Conservation (phyloP, 1,140 invertebrate genomes). For the Scaptomyza hsui region DNA sequence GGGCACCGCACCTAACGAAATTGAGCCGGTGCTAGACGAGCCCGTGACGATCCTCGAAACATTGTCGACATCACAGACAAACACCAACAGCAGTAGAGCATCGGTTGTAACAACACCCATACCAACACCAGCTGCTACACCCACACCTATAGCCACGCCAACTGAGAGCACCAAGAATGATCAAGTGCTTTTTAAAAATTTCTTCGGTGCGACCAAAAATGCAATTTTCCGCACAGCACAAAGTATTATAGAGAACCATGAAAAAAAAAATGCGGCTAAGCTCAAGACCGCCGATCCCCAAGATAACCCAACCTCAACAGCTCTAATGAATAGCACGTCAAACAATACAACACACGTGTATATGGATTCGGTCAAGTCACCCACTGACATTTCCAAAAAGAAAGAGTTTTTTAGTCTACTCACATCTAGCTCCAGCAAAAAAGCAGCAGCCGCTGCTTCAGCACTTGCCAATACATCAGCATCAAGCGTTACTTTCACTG, state of each 20-base stretch:
- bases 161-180: constrained; percentile 74
- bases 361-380: constrained; percentile 72
- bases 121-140: constrained; percentile 35
- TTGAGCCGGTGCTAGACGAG: constrained; percentile 39
- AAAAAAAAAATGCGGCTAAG: constrained; percentile 83
- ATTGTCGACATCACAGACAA: constrained; percentile 10
- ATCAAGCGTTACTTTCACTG: constrained; percentile 49
- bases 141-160: constrained; percentile 64
- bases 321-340: constrained; percentile 15
- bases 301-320: constrained; percentile 13
- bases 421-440: constrained; percentile 77
- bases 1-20: constrained; percentile 43
- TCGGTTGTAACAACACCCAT: constrained; percentile 37
- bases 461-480: constrained; percentile 57
- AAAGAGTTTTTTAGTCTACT: constrained; percentile 82
- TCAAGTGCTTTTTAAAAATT: constrained; percentile 80
- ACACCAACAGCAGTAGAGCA: neutral
- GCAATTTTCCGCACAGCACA: constrained; percentile 84
- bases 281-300: constrained; percentile 64
- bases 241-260: constrained; percentile 83
- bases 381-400: constrained; percentile 80
- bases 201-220: constrained; percentile 83
- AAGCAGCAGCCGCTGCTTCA: constrained; percentile 70
- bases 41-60: constrained; percentile 4
- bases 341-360: constrained; percentile 15